Conservation (phyloP, 2,888 invertebrate species). For the Ellobium chinense region DNA sequence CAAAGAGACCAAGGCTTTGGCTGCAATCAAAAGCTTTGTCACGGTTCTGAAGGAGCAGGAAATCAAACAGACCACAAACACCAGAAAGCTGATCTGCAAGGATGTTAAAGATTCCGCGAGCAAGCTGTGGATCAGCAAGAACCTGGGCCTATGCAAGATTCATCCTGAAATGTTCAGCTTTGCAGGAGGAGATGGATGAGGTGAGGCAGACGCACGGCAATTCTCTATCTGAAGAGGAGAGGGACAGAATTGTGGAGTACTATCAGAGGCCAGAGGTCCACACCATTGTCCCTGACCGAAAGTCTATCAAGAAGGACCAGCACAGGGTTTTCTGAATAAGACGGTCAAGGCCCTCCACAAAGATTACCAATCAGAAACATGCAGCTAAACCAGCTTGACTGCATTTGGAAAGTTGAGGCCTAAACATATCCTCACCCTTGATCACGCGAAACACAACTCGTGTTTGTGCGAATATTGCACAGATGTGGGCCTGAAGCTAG, state of each 20-base stretch:
- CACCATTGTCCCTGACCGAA: not conserved
- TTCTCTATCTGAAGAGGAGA: not conserved
- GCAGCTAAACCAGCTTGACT: not conserved
- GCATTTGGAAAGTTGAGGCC: not conserved
- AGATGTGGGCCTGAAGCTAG: not conserved
- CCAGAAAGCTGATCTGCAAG: not conserved
- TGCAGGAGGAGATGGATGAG: not conserved
- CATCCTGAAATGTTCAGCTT: not conserved
- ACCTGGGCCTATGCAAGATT: not conserved
- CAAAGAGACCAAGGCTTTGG: not conserved
- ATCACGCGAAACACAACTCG: not conserved
- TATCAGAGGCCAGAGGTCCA: not conserved
- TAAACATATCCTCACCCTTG: not conserved
- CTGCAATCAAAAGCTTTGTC: not conserved
- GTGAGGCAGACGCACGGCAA: not conserved
- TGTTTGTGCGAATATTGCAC: not conserved
- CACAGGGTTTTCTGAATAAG: not conserved
- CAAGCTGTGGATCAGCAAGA: not conserved
- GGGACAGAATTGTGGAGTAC: not conserved
- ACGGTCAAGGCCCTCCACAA: not conserved
- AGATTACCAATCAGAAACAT: not conserved
- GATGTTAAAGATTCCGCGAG: too few relatives aligned
- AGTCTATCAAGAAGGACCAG: not conserved
- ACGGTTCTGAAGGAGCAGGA: not conserved
- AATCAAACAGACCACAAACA: not conserved